These are phyloP conservation scores for Spilogale gracilis DNA, from an alignment of 2,113 vertebrate species.

Conservation along the genomic window DNA sequence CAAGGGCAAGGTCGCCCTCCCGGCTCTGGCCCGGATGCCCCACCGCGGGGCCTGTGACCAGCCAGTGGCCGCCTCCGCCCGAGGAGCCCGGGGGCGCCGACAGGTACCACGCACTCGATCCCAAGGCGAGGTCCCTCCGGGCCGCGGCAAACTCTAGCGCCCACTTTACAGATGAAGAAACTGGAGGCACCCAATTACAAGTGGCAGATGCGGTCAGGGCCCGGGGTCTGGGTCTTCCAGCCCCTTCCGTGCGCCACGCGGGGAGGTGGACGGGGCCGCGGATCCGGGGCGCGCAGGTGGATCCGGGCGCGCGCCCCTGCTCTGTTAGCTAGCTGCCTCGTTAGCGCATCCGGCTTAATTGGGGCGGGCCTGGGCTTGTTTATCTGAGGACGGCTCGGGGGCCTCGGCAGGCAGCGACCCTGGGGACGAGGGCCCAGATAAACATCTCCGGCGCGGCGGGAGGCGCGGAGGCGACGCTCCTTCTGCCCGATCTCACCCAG, in stretches of 20 bases:
- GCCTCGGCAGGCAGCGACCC: background rate
- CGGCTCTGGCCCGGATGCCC: background rate
- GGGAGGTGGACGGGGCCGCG: no score
- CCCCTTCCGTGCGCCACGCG: background rate
- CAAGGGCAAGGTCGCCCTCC: no score
- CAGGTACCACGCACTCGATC: background rate
- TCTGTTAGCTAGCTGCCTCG: background rate
- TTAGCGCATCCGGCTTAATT: conserved; percentile 61
- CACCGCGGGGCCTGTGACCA: background rate
- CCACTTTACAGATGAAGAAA: background rate
- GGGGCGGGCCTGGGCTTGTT: conserved; percentile 40
- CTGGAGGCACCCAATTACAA: background rate
- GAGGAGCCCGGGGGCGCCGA: background rate
- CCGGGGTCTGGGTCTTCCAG: background rate
- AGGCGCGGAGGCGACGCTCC: background rate
- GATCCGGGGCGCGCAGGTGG: background rate
- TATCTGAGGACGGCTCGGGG: background rate
- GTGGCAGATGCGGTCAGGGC: background rate
- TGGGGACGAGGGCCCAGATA: conserved; percentile 38
- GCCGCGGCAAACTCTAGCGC: background rate
- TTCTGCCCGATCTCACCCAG: background rate
- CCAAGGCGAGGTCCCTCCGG: background rate
- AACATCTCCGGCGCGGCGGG: background rate
- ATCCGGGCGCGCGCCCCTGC: background rate
- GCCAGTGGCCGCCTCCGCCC: background rate